Evolutionary conservation across 2,797 vertebrate genomes (phyloP).

Genomic region (Propithecus perrieri): DNA sequence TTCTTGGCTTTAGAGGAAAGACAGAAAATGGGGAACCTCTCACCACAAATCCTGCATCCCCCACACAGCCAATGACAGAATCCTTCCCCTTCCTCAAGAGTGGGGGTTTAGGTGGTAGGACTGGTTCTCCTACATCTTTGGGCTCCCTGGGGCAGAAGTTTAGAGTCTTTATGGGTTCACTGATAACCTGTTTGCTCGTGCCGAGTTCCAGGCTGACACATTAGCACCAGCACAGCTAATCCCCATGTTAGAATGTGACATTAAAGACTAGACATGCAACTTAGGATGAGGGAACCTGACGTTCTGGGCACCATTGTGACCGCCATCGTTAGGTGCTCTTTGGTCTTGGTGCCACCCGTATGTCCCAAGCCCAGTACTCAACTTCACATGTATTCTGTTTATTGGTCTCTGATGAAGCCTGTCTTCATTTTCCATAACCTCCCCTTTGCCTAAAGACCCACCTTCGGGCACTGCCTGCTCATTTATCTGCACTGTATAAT

Average conservation of each 20-base stretch:
- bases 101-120: rapidly evolving
- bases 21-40: background rate
- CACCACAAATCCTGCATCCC: background rate
- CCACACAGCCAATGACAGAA: background rate
- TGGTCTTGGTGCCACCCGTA: background rate
- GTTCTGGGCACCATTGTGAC: background rate
- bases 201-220: background rate
- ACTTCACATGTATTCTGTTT: background rate
- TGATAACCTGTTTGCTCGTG: background rate
- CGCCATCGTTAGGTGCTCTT: background rate
- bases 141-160: background rate
- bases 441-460: background rate
- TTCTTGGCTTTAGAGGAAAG: background rate
- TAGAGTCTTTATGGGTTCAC: background rate
- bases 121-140: background rate
- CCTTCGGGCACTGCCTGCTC: background rate
- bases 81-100: background rate
- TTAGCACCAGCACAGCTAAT: background rate
- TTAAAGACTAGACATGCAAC: background rate
- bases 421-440: background rate
- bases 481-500: background rate
- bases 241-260: background rate
- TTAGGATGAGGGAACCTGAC: background rate
- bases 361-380: no score
- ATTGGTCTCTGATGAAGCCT: background rate